Evolutionary conservation across 1,140 invertebrate genomes (phyloP).

Genomic region (Neodiprion pinetum): DNA sequence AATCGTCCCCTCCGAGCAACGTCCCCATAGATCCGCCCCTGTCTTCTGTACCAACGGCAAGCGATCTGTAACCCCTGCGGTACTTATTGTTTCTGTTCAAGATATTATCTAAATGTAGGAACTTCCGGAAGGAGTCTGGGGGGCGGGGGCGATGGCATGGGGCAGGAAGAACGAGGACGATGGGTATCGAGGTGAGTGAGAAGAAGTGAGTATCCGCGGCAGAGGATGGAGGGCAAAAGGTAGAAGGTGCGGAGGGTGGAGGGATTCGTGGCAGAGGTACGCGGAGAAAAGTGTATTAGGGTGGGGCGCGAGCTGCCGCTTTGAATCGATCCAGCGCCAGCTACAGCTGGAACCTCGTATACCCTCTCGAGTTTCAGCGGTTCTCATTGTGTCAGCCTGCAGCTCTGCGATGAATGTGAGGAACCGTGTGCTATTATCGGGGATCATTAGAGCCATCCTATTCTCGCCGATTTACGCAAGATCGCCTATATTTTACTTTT

Average conservation of each 20-base stretch:
- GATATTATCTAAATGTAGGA: too few species aligned
- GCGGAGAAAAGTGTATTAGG: constrained; percentile 54
- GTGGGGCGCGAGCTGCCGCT: constrained; percentile 56
- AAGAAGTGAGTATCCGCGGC: not conserved
- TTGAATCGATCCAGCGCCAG: constrained; percentile 57
- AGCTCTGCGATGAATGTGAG: not conserved
- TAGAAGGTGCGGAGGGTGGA: constrained; percentile 4
- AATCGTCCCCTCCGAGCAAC: too few species aligned
- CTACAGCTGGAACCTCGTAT: constrained; percentile 49
- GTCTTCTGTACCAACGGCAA: too few species aligned
- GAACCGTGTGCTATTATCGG: not conserved
- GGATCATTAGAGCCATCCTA: too few species aligned
- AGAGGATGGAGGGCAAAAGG: constrained; percentile 17
- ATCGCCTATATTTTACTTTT: not conserved
- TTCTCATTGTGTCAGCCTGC: constrained; percentile 39
- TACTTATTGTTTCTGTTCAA: too few species aligned
- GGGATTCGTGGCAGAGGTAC: constrained; percentile 27
- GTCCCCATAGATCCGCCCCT: too few species aligned
- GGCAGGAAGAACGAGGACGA: too few species aligned
- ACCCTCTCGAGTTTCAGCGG: constrained; percentile 39
- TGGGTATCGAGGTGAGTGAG: too few species aligned
- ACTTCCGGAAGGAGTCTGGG: not conserved
- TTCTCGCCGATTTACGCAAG: not conserved
- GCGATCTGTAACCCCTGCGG: too few species aligned
- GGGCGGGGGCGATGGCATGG: not conserved